Conservation (phyloP, 2,888 invertebrate species). For the Synanthedon vespiformis region DNA sequence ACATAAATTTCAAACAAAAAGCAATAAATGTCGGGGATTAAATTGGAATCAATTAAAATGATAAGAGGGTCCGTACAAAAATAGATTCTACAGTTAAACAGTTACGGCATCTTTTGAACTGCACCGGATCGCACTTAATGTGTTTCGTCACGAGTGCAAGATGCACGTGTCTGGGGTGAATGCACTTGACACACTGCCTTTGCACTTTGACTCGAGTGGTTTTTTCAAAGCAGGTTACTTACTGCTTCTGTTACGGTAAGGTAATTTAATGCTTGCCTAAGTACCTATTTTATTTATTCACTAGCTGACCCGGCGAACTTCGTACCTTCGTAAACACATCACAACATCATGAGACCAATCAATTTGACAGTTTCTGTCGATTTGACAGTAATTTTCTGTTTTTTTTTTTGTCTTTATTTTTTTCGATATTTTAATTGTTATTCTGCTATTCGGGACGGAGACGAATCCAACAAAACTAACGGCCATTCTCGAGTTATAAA, state of each 20-base stretch:
- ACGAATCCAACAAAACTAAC: too few species aligned
- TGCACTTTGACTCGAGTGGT: constrained; percentile 44
- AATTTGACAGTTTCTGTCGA: too few species aligned
- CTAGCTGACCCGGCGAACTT: too few species aligned
- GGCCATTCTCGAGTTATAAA: too few species aligned
- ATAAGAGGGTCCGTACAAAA: neutral
- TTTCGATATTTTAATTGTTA: too few species aligned
- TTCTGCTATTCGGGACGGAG: too few species aligned
- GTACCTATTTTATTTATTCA: neutral
- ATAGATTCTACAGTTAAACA: neutral
- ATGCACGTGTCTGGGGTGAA: constrained; percentile 54
- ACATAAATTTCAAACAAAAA: neutral
- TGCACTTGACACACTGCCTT: constrained; percentile 37
- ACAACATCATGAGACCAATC: too few species aligned
- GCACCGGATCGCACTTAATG: constrained; percentile 6
- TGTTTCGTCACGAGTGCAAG: constrained; percentile 7
- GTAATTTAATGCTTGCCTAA: neutral
- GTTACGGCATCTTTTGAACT: neutral
- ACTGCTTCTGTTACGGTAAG: constrained; percentile 2
- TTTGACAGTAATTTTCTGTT: too few species aligned
- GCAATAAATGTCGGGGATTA: neutral
- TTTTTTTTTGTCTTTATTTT: too few species aligned
- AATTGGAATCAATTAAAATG: neutral
- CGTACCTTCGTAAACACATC: too few species aligned
- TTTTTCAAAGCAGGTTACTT: constrained; percentile 13